These are phyloP conservation scores for Masticophis lateralis DNA, from an alignment of 2,797 vertebrate species.

Conservation along the genomic window DNA sequence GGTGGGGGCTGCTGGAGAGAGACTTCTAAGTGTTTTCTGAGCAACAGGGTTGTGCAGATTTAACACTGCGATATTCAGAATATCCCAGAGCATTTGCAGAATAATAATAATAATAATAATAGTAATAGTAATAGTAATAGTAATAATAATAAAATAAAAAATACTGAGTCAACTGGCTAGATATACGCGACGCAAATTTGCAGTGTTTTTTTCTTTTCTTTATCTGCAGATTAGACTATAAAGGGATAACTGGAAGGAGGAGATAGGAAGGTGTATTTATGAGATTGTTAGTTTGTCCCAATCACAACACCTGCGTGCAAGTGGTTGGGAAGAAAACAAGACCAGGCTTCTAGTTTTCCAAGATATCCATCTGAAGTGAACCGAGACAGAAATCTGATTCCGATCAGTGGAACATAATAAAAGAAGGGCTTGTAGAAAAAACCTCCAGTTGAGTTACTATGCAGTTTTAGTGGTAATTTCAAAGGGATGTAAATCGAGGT, in stretches of 20 bases:
- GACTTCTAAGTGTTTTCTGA: constrained; percentile 51
- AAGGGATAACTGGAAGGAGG: constrained; percentile 39
- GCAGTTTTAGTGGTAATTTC: neutral
- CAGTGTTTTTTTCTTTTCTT: constrained; percentile 12
- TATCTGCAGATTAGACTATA: constrained; percentile 46
- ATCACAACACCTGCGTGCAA: neutral
- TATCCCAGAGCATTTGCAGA: constrained; percentile 29
- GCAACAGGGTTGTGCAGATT: constrained; percentile 48
- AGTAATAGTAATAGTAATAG: neutral
- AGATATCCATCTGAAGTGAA: neutral
- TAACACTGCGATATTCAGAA: constrained; percentile 47
- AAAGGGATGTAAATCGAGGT: neutral
- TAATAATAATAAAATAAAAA: constrained; percentile 7
- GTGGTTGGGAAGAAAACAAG: neutral
- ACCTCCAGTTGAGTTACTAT: neutral
- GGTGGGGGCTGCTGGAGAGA: too few relatives aligned
- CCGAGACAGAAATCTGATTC: neutral
- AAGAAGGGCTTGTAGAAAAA: neutral
- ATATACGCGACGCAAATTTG: constrained; percentile 17
- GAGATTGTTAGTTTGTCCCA: neutral
- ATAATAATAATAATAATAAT: constrained; percentile 26
- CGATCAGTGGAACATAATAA: neutral
- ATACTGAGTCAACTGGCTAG: constrained; percentile 37
- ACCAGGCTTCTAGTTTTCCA: neutral
- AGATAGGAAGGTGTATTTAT: too few relatives aligned